phyloP scores from a whole-genome alignment of 53 echinoderm and acorn worm genomes.

The Luidia sarsii region DNA sequence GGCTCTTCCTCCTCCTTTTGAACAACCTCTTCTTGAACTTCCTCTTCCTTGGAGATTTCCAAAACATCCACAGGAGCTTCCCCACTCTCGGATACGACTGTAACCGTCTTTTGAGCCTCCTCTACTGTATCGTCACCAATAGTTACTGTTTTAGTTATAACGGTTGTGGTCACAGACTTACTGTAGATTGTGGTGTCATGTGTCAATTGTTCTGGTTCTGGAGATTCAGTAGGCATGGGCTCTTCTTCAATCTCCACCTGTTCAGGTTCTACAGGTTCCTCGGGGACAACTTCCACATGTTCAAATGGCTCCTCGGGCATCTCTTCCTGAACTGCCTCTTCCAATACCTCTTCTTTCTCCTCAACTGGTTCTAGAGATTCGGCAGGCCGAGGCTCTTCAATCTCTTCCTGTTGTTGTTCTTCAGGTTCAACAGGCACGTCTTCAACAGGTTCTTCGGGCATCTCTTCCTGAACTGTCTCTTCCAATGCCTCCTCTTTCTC shows the following conservation, averaged over 20 bases:
- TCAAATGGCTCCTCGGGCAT: neutral
- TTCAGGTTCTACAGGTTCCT: conserved; percentile 22
- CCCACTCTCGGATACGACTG: no score
- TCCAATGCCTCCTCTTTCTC: neutral
- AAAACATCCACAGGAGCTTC: neutral
- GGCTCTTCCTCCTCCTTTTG: neutral
- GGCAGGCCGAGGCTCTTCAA: no score
- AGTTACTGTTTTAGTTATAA: no score
- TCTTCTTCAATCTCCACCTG: neutral
- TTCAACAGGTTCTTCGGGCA: conserved; percentile 3
- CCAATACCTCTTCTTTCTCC: conserved; percentile 27
- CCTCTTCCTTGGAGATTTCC: no score
- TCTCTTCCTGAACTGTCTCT: neutral
- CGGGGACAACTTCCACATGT: conserved; percentile 14
- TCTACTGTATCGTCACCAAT: no score
- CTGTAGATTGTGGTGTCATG: no score
- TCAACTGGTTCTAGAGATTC: neutral
- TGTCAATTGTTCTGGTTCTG: no score
- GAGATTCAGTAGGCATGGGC: no score
- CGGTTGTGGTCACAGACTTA: no score
- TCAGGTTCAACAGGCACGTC: neutral
- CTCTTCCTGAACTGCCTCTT: neutral
- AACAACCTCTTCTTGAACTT: no score
- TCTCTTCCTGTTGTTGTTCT: conserved; percentile 3
- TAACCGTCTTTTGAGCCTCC: no score